Base-by-base conservation (phyloP, 2,888 invertebrate genomes). In the Sialis lutaria region DNA sequence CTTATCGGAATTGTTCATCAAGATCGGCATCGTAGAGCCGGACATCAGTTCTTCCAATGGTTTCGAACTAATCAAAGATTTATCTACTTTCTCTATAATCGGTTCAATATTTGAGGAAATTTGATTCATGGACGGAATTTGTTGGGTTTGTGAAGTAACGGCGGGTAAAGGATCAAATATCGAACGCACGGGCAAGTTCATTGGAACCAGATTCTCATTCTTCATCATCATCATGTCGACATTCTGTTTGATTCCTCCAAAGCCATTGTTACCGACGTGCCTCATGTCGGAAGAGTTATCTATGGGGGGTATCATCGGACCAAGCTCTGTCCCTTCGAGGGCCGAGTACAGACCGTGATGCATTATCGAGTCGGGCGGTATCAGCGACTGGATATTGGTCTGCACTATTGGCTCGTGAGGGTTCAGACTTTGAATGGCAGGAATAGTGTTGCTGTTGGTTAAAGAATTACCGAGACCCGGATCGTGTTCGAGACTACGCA, bases 401-500 rank as follows among this genome's bases (percentile, higher is more conserved):
- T 66, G 66, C 50, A 69, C 55, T 63, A 64, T 53, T 64, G 65
- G 59, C 64, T 72, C 70, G 50, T 69, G 68, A 50, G 69, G 69
- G 58, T 69, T 62, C 31, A 42, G 10, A 47, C 44, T 47, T 31
- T 62, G 61, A 50, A 64, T 64, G 5, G 61, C 60, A 39, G 64
- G 63, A 59, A 65, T 63, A 46, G 63, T 63, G 12, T 59, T 54
- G 48, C 64, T 64, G 57, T 61, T 63, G 42, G 63, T 60, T 44
- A 61, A 57, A 37, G 72, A 65, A 43, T 67, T 60, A 49, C 67
- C 61, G 45, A 70, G 69, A 49, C 75, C 75, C 50, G 70, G 68
- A 52, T 72, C 74, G 44, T 78, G 74, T 63, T 82, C 82, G 53
- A 82, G 65, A 55, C 75, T 79, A 43, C 81, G 81, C 56, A 82